Conservation (phyloP, 2,797 vertebrate species). For the Chelmon rostratus region DNA sequence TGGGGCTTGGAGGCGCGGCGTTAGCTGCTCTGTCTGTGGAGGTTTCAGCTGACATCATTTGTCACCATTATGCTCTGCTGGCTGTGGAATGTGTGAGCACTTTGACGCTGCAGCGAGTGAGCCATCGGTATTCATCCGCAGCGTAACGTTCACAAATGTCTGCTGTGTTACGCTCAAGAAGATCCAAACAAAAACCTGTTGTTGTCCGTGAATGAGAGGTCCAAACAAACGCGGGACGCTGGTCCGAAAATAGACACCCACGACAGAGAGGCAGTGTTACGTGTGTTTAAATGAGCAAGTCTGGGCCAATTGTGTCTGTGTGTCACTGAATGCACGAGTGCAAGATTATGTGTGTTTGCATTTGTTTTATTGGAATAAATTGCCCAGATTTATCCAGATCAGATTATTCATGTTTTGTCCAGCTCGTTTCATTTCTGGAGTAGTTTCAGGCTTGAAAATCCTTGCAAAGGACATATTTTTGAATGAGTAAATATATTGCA, state of each 20-base stretch:
- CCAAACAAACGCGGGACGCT: conserved; percentile 49
- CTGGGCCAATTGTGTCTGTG: conserved; percentile 17
- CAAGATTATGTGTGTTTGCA: background rate
- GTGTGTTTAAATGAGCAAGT: conserved; percentile 25
- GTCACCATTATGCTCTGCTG: conserved; percentile 72
- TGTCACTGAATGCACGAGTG: conserved; percentile 16
- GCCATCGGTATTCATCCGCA: conserved; percentile 58
- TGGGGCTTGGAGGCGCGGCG: conserved; percentile 37
- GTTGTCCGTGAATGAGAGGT: conserved; percentile 65
- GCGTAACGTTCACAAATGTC: conserved; percentile 55
- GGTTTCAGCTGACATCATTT: conserved; percentile 66
- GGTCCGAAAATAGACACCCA: conserved; percentile 47
- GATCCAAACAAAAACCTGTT: conserved; percentile 71
- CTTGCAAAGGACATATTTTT: background rate
- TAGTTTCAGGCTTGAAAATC: background rate
- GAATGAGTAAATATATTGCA: background rate
- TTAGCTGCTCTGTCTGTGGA: conserved; percentile 35
- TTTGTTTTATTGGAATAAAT: conserved; percentile 27
- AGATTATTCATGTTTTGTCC: background rate
- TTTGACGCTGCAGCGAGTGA: conserved; percentile 55
- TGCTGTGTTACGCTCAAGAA: conserved; percentile 59
- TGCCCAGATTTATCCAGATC: background rate
- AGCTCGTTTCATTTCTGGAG: background rate
- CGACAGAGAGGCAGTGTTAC: conserved; percentile 49
- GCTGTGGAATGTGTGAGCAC: conserved; percentile 60